These are phyloP conservation scores for Spicauda simplicius DNA, from an alignment of 2,888 invertebrate species.

Conservation along the genomic window DNA sequence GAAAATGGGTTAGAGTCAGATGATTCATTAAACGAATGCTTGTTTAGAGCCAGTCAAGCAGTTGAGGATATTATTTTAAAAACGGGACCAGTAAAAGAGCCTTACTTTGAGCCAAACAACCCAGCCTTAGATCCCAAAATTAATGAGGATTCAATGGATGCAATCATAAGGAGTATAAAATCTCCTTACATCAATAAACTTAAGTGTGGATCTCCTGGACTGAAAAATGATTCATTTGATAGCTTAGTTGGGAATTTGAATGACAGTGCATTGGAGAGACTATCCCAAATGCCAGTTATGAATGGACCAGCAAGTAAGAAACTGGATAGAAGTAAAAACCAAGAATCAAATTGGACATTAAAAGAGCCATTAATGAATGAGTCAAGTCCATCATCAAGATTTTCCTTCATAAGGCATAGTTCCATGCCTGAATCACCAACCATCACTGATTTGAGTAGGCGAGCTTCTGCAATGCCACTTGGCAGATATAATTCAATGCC, in stretches of 20 bases:
- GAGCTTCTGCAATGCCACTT: conserved; percentile 70
- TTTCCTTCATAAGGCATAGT: conserved; percentile 68
- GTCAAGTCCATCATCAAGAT: conserved; percentile 63
- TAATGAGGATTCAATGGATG: conserved; percentile 73
- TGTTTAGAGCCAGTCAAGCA: conserved; percentile 77
- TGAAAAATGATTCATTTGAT: conserved; percentile 80
- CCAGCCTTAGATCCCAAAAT: conserved; percentile 54
- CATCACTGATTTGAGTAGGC: conserved; percentile 55
- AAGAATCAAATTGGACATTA: conserved; percentile 56
- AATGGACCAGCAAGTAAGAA: conserved; percentile 47
- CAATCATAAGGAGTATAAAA: conserved; percentile 68
- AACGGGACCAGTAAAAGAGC: conserved; percentile 51
- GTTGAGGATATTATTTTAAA: conserved; percentile 68
- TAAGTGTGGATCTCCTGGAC: conserved; percentile 60
- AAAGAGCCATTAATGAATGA: conserved; percentile 62
- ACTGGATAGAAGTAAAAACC: conserved; percentile 41
- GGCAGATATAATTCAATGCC: conserved; percentile 79
- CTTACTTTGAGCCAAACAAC: conserved; percentile 49
- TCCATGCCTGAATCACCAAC: conserved; percentile 80
- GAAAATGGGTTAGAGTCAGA: conserved; percentile 77
- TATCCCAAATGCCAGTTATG: conserved; percentile 69
- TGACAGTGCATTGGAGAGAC: conserved; percentile 72
- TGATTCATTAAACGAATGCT: conserved; percentile 80
- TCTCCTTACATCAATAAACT: conserved; percentile 60
- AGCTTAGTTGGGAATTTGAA: conserved; percentile 73